Evolutionary conservation across 2,113 vertebrate genomes (phyloP), one percentile per base, ranked within the genome.

Genomic region (Elephas maximus): DNA sequence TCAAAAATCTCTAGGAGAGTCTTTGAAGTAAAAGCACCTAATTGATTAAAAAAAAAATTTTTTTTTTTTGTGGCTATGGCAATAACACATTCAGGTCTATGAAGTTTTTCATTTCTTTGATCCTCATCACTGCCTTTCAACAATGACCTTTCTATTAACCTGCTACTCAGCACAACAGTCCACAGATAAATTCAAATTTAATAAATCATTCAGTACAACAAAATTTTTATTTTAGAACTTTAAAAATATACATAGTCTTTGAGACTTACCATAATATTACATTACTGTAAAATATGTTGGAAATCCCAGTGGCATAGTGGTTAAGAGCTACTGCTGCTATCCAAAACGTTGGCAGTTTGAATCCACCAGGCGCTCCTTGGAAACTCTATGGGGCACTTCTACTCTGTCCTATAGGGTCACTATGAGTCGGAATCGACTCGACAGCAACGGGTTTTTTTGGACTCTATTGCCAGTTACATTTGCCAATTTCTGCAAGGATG

Each of bases 21-120:
- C 63, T 94, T 93, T 78, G 11, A 94, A 94, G 78, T 88, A 23
- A 90, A 90, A 91, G 51, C 4, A 9, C 20, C 0, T 87, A 94
- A 67, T 73, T 53, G 26, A 24, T 85, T 73, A 57, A 88, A 57
- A 53, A 53, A 37, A 37, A 37, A 37, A 37, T 2, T 93, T 33
- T 37, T 87, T 37, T 9, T 71, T 77, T 87, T 92, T 82, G 20
- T 17, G 7, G 26, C 1, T 37, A 51, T 51, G 3, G 80, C 14
- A 80, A 71, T 60, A n/a, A n/a, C 51, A 73, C 44, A 63, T 65
- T 45, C 81, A 88, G 26, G 84, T 90, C 15, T 81, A 45, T 60
- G 20, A 24, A 26, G 8, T 11, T 51, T 71, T 92, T 15, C 57
- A 18, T 85, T 63, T 80, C 57, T 93, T 71, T 53, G 2, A 95